Evolutionary conservation across 2,797 vertebrate genomes (phyloP).

Genomic region (Cyclopterus lumpus): DNA sequence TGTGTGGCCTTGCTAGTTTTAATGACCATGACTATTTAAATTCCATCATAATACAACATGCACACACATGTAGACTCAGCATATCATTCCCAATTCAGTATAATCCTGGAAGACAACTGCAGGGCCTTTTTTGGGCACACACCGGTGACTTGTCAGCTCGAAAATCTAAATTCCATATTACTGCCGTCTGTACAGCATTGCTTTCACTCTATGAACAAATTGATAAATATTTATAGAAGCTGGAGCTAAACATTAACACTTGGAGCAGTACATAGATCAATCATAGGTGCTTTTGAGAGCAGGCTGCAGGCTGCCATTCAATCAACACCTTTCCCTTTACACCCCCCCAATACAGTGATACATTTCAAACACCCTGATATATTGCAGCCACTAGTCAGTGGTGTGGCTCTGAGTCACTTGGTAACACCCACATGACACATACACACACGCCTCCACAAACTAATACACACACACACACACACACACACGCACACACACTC

Average conservation of each 20-base stretch:
- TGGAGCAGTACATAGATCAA: conserved; percentile 67
- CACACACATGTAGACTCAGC: conserved; percentile 5
- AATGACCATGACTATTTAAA: not conserved
- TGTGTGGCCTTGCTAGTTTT: not conserved
- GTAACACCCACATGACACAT: conserved; percentile 73
- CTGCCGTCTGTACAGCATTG: conserved; percentile 37
- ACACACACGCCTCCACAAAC: conserved; percentile 41
- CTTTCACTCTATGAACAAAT: conserved; percentile 61
- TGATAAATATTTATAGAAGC: conserved; percentile 83
- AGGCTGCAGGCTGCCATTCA: conserved; percentile 65
- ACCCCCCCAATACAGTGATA: conserved; percentile 55
- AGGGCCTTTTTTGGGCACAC: conserved; percentile 71
- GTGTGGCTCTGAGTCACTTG: conserved; percentile 76
- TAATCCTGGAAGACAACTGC: conserved; percentile 24
- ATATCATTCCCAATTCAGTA: not conserved
- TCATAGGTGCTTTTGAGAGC: conserved; percentile 67
- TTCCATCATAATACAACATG: not conserved
- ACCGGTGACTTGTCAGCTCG: conserved; percentile 41
- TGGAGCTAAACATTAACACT: conserved; percentile 79
- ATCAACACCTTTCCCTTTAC: conserved; percentile 60
- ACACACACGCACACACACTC: conserved; percentile 30
- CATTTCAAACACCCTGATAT: conserved; percentile 68
- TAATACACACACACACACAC: conserved; percentile 65
- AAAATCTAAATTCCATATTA: conserved; percentile 58
- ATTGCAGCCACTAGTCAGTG: conserved; percentile 69